Base-by-base conservation (phyloP, 2,888 invertebrate species). In the Drosophila limbata region DNA sequence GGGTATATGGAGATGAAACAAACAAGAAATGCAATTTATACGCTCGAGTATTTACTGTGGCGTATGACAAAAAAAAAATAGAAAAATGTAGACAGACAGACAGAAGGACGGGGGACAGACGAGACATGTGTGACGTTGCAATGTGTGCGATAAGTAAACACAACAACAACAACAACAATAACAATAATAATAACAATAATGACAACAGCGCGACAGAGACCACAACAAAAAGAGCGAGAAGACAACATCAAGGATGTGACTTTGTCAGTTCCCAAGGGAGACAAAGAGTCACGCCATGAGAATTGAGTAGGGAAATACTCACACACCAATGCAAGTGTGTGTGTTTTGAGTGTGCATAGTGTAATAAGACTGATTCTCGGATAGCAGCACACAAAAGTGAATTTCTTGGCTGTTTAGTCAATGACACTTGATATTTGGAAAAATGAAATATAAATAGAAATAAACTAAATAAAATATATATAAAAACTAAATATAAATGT, bases 121-220 rank as follows among this genome's bases (percentile, higher is more conserved):
- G 67, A 65, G 68, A 75, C 73, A 81, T 86, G 71, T 84, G 72
- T 67, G 76, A 66, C 50, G 62, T 67, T 71, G 55, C 69, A 79
- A 62, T 81, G 66, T 78, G 71, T 66, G 19, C 68, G 77, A 83
- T 82, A 76, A 80, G 81, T 77, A 77, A 80, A 63, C 64, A 69
- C 47, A 83, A 69, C 64, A 67, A 69, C 48, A 50, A 11, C 55
- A 64, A 57, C 33, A 68, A 69, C 60, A 73, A 72, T 67, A 73
- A 78, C 70, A 78, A 75, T 81, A 65, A 69, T 79, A 77, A 79
- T 74, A 79, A 77, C 65, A 79, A 77, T 72, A 85, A 80, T 66
- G 69, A 81, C 73, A 73, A 59, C 70, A 73, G 60, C 51, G 63
- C 53, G 68, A 39, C 69, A 45, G 51, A 50, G 56, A 51, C 47